Base-by-base conservation (phyloP, 2,888 invertebrate genomes). In the Bugula neritina region DNA sequence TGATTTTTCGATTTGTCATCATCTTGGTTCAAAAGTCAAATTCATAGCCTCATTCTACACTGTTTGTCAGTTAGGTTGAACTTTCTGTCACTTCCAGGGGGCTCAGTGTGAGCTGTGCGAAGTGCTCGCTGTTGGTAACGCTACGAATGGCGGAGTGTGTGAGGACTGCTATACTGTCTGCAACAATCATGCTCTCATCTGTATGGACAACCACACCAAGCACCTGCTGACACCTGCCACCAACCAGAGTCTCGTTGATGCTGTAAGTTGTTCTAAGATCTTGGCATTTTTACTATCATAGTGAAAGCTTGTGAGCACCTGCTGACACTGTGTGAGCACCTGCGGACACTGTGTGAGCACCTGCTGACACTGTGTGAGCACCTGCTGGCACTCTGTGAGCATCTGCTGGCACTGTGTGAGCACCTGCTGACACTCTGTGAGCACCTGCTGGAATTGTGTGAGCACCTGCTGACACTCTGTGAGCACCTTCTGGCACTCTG, bases 121-220 rank as follows among this genome's bases (percentile, higher is more conserved):
- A 81, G 92, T 92, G 0, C 87, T 93, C 72, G 96, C 90, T 85
- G 96, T 97, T 34, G 95, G 96, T 13, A 92, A 95, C 85, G 94
- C 96, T 0, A 86, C 87, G 13, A 89, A 90, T 35, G 91, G 92
- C 80, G 91, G 90, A 0, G 89, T 90, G 75, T 97, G 97, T 81
- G 89, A 92, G 55, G 92, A 94, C 0, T 97, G 97, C 80, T 86
- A 89, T 0, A 91, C 91, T 75, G 93, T 92, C 84, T 96, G 96
- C 80, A 90, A 95, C 84, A 92, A 92, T 0, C 96, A 96, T 84
- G 91, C 92, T 0, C 74, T 75, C 34, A 75, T 78, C 29, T 84
- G 84, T n/a, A 63, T 63, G 63, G 63, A 63, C 31, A 63, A 63
- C n/a, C 13, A 21, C 5, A 63, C 63, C 31, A 13, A 10, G n/a